phyloP scores from a whole-genome alignment of 2,888 invertebrate genomes.

The Oegoconia quadripuncta region DNA sequence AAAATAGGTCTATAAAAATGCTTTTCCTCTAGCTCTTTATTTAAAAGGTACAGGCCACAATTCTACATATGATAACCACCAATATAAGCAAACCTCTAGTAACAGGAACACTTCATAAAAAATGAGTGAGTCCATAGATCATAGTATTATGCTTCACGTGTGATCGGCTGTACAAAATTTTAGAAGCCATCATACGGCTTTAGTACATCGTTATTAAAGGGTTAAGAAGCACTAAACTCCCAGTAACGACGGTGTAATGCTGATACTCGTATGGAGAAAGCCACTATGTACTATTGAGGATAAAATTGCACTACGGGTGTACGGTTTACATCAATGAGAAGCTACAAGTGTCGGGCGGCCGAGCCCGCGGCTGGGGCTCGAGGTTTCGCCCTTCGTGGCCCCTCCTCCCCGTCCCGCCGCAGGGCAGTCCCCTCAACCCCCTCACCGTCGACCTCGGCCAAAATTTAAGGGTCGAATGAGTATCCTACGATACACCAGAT shows the following conservation, averaged over 20 bases:
- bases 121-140: too few species aligned
- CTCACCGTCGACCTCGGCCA: constrained; percentile 12
- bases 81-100: too few species aligned
- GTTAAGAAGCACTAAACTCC: constrained; percentile 13
- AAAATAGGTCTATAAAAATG: too few species aligned
- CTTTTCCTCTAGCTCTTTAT: too few species aligned
- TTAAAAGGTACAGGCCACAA: too few species aligned
- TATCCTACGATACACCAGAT: constrained; percentile 7
- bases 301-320: constrained; percentile 12
- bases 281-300: constrained; percentile 17
- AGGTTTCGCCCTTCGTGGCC: not conserved
- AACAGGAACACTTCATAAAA: too few species aligned
- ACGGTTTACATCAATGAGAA: constrained; percentile 18
- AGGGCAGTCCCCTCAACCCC: constrained; percentile 1
- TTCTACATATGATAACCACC: too few species aligned
- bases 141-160: not conserved
- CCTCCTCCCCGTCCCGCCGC: not conserved
- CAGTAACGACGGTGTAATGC: constrained; percentile 13
- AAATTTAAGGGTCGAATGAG: constrained; percentile 15
- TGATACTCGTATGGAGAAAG: constrained; percentile 13
- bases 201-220: constrained; percentile 2
- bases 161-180: not conserved
- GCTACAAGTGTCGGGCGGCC: constrained; percentile 24
- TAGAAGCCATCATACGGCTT: not conserved
- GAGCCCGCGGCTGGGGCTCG: not conserved